Conservation (phyloP, 2,113 vertebrate genomes). For the Accipiter cooperii region DNA sequence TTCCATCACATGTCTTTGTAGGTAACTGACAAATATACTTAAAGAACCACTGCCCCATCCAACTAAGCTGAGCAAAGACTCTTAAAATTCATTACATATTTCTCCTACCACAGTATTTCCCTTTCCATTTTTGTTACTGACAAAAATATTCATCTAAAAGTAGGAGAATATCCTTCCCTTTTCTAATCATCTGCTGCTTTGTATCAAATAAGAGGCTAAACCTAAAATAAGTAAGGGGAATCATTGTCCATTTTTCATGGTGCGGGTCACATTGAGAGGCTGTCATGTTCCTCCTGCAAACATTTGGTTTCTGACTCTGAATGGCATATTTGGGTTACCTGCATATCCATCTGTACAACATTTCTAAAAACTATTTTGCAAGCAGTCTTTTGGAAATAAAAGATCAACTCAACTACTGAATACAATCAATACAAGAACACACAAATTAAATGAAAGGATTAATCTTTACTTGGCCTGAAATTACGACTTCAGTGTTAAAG, state of each 20-base stretch:
- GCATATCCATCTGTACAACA: background rate
- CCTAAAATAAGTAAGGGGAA: background rate
- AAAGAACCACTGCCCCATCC: background rate
- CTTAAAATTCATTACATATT: background rate
- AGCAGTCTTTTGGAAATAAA: background rate
- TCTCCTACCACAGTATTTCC: background rate
- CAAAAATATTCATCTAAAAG: background rate
- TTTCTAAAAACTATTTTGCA: background rate
- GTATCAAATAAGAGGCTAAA: background rate
- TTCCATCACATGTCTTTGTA: background rate
- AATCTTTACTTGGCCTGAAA: background rate
- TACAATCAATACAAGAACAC: background rate
- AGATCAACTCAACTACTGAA: background rate
- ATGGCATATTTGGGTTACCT: background rate
- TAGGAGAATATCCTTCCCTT: background rate
- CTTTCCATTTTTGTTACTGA: background rate
- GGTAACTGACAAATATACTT: constrained; percentile 2
- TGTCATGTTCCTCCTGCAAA: background rate
- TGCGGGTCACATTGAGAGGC: background rate
- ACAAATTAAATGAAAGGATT: background rate
- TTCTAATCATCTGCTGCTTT: background rate
- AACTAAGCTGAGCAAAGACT: background rate
- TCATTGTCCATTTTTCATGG: background rate
- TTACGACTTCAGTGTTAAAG: background rate
- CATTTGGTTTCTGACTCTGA: background rate